Evolutionary conservation across 2,797 vertebrate genomes (phyloP), one percentile per base, ranked within the genome.

Genomic region (Lepus oiostolus): DNA sequence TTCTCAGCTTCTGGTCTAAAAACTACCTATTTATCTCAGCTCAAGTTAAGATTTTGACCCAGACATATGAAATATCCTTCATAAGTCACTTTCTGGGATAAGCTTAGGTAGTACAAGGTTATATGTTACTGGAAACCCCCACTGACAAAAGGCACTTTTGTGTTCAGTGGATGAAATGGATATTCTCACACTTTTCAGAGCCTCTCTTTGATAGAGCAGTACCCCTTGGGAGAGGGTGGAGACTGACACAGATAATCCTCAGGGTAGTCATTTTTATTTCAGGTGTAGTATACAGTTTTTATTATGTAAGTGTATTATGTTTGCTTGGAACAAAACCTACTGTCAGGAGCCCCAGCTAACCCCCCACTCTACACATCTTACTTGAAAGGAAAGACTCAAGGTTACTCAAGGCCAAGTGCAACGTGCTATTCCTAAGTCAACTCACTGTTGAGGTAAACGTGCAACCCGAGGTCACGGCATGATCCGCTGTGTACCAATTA

Each of bases 371-470:
- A 4, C 2, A 4, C 67, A 42, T 63, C 54, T 77, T 42, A 28
- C 65, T 68, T 10, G 54, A 88, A 89, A 82, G n/a, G 50, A 38
- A 58, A 81, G 85, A 32, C 28, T 50, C 4, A 0, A 52, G 87
- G 63, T 96, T 30, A 77, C 6, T 4, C 38, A 81, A 91, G 85
- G 87, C 85, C 28, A 95, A 63, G 65, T 7, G 47, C 92, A 95
- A 95, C 93, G 88, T 96, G 96, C 90, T 0, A 76, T 97, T 95
- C 89, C 96, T 62, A 93, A 95, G 96, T 96, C 71, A 84, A 58
- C 87, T 90, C 87, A 0, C 84, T 77, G 79, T 52, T 28, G 95
- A 97, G 93, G 79, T 89, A 63, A 93, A 90, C 3, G 8, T 71
- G 93, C 76, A 11, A n/a, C 68, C 92, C 58, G 17, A 83, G 90